A percentile compares a stretch with the other conserved stretches of the same genome.
phyloP scores from a whole-genome alignment of 2,888 invertebrate species.

The Tillus elongatus region DNA sequence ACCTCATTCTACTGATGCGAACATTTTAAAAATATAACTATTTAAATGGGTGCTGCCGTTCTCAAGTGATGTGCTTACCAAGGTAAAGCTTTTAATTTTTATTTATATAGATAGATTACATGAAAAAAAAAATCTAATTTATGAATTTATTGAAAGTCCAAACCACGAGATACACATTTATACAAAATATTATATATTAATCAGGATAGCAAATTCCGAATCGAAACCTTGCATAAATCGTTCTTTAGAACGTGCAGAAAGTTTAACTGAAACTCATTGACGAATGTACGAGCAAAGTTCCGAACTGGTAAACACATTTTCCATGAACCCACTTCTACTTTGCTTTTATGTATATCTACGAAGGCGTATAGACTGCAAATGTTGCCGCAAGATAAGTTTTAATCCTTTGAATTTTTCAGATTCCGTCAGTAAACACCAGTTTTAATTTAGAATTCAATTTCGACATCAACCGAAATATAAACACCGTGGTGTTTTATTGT shows the following conservation, averaged over 20 bases:
- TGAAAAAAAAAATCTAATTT: too few relatives aligned
- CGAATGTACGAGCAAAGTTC: constrained; percentile 19
- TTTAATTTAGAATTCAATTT: constrained; percentile 19
- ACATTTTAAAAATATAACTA: too few relatives aligned
- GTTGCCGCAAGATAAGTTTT: constrained; percentile 18
- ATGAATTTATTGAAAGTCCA: too few relatives aligned
- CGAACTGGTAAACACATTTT: constrained; percentile 23
- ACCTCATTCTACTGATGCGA: too few relatives aligned
- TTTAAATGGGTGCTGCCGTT: too few relatives aligned
- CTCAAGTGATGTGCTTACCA: too few relatives aligned
- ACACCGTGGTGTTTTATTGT: constrained; percentile 4
- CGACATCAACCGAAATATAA: background rate
- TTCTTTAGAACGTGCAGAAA: constrained; percentile 18
- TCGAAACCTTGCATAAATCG: too few relatives aligned
- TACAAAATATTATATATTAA: too few relatives aligned
- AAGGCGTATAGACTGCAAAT: constrained; percentile 12
- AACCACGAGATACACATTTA: too few relatives aligned
- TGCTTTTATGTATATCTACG: constrained; percentile 18
- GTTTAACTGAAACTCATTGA: constrained; percentile 19
- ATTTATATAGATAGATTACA: too few relatives aligned
- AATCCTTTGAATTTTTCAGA: constrained; percentile 22
- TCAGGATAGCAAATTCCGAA: too few relatives aligned
- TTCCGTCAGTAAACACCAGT: constrained; percentile 22
- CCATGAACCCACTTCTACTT: constrained; percentile 18
- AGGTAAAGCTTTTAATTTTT: too few relatives aligned